Base-by-base conservation (phyloP, 2,888 invertebrate species). In the Erebia palarica region DNA sequence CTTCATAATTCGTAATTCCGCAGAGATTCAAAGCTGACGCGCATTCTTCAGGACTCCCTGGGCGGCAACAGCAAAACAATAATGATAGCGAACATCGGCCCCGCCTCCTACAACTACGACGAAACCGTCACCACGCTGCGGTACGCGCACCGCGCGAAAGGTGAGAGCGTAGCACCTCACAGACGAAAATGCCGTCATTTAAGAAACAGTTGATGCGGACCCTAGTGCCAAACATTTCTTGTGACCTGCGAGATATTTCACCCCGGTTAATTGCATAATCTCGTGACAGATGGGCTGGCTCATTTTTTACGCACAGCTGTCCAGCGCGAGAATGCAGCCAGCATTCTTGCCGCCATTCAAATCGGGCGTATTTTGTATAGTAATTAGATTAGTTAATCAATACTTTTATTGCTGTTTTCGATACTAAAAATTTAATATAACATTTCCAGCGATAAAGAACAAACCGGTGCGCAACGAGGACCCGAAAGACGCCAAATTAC, bases 21-120 rank as follows among this genome's bases (percentile, higher is more conserved):
- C 86, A 94, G 99, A 85, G 99, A 99, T 89, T 99, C 99, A 4
- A 99, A 99, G 93, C 94, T 99, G 71, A 99, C 99, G 10, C 95
- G 99, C 68, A 94, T 99, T 69, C 94, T 99, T 72, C 99, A 99
- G 94, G 99, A 99, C 93, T 99, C 99, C 0, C 94, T 99, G 61
- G 99, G 99, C 70, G 99, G 99, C 11, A 99, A 99, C 94, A 98
- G 99, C 60, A 98, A 98, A 90, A 99, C 99, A 1, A 98, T 99
- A 69, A 99, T 99, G 99, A 98, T 99, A 69, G 99, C 99, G 11
- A 99, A 99, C 88, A 97, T 99, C 82, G 99, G 99, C 0, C 99
- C 99, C 42, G 99, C 99, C 21, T 96, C 96, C 78, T 98, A 98
- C 91, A 99, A 99, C 93, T 99, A 98, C 91, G 99, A 99, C 82